phyloP scores from a whole-genome alignment of 2,797 vertebrate genomes.

The Smutsia gigantea region DNA sequence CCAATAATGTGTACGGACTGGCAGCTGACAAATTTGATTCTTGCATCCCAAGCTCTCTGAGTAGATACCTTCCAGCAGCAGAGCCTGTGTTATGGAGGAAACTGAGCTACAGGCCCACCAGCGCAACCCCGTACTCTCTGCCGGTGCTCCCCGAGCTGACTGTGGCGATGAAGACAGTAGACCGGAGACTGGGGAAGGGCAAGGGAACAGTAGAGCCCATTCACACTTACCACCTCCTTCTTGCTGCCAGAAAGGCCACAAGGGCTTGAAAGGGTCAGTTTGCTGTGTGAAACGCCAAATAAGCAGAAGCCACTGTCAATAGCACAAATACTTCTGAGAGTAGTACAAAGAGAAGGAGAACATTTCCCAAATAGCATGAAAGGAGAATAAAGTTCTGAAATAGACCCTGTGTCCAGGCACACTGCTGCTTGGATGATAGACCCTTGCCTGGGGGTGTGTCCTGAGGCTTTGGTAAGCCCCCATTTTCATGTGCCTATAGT shows the following conservation, averaged over 20 bases:
- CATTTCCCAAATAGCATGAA: background rate
- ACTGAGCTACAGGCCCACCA: background rate
- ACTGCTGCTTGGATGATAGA: background rate
- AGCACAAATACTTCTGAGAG: background rate
- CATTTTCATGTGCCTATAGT: background rate
- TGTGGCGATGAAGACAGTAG: background rate
- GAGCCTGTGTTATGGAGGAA: background rate
- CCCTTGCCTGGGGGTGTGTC: background rate
- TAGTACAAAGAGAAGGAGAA: conserved; percentile 12
- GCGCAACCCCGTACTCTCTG: background rate
- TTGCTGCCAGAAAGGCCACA: background rate
- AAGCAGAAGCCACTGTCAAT: background rate
- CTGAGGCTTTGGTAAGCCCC: background rate
- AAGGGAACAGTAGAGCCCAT: background rate
- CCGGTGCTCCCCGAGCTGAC: background rate
- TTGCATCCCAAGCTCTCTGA: background rate
- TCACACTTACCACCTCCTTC: background rate
- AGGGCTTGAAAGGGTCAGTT: background rate
- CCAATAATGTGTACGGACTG: background rate
- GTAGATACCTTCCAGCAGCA: background rate
- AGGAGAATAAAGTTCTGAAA: background rate
- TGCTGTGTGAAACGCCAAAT: background rate
- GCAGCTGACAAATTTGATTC: background rate
- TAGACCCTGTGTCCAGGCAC: background rate
- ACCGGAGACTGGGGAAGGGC: background rate